Evolutionary conservation across 2,888 invertebrate species (phyloP).

Genomic region (Epistrophella euchroma): DNA sequence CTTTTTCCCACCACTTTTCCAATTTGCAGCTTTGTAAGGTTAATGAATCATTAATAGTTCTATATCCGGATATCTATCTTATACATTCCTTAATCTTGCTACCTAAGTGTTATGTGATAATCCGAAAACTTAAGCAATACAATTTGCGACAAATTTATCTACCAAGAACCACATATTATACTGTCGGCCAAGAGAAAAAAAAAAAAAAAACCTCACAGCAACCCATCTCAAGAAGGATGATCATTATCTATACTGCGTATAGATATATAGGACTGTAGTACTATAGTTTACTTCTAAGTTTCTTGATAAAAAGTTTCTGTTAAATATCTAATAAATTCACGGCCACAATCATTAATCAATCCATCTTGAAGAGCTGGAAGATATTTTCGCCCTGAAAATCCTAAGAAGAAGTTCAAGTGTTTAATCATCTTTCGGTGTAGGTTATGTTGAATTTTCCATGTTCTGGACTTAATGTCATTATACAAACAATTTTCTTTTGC

Average conservation of each 20-base stretch:
- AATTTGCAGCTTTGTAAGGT: constrained; percentile 46
- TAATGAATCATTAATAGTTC: constrained; percentile 66
- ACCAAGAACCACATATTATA: constrained; percentile 40
- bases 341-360: constrained; percentile 72
- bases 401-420: constrained; percentile 53
- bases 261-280: not conserved
- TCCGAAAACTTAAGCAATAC: constrained; percentile 63
- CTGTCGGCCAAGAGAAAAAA: constrained; percentile 24
- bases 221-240: constrained; percentile 49
- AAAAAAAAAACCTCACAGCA: constrained; percentile 10
- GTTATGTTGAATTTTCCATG: not conserved
- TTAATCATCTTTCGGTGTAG: constrained; percentile 58
- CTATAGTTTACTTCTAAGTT: constrained; percentile 33
- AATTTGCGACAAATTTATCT: constrained; percentile 61
- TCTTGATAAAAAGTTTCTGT: constrained; percentile 38
- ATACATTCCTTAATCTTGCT: constrained; percentile 35
- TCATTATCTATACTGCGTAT: constrained; percentile 18
- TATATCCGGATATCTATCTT: constrained; percentile 13
- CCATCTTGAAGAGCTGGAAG: constrained; percentile 11
- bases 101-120: constrained; percentile 31
- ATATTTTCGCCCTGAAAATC: constrained; percentile 43
- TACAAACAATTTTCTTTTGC: not conserved
- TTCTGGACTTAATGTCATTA: not conserved
- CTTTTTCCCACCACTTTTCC: constrained; percentile 35
- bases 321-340: constrained; percentile 75